Conservation (phyloP, 2,797 vertebrate genomes). For the Muraenolepis orangiensis region DNA sequence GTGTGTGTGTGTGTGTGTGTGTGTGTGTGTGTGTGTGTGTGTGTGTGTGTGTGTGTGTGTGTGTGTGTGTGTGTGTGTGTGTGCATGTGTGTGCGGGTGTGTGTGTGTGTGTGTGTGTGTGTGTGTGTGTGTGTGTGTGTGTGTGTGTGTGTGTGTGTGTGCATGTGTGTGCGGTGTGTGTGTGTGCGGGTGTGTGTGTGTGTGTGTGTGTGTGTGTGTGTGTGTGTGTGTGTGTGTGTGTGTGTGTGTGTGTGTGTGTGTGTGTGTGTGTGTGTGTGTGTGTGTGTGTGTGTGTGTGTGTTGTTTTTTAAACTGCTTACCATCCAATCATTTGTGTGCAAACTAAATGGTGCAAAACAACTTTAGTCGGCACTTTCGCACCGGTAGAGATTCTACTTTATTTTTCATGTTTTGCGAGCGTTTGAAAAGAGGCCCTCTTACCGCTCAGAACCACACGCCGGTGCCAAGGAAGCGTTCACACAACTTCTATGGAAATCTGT, state of each 20-base stretch:
- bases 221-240: slow-evolving; percentile 11
- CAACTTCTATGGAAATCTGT: not conserved
- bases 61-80: too few relatives aligned
- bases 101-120: slow-evolving; percentile 11
- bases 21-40: too few relatives aligned
- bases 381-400: too few relatives aligned
- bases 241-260: too few relatives aligned
- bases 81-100: too few relatives aligned
- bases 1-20: slow-evolving; percentile 15
- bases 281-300: slow-evolving; percentile 27
- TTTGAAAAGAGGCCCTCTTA: not conserved
- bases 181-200: too few relatives aligned
- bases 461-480: slow-evolving; percentile 27
- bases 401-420: slow-evolving; percentile 12
- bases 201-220: too few relatives aligned
- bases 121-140: too few relatives aligned
- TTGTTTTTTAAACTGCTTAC: slow-evolving; percentile 2
- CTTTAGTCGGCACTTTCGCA: not conserved
- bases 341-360: slow-evolving; percentile 18
- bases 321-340: slow-evolving; percentile 18
- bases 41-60: slow-evolving; percentile 11
- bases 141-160: not conserved
- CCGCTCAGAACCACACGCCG: slow-evolving; percentile 20
- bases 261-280: not conserved
- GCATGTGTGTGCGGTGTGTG: too few relatives aligned